Conservation (phyloP, 2,113 vertebrate genomes). For the Microcebus jonahi region DNA sequence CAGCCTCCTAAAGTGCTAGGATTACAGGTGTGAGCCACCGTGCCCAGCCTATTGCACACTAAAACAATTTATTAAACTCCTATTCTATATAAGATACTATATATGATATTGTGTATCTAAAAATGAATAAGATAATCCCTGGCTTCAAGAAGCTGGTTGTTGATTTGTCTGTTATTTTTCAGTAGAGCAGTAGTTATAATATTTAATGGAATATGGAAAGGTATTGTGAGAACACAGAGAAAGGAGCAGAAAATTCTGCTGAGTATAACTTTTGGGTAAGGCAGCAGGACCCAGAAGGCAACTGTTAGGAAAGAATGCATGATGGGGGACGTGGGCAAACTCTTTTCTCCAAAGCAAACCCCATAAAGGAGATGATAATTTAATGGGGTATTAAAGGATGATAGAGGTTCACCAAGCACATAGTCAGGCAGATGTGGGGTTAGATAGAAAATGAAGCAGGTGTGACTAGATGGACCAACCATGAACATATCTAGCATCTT, state of each 20-base stretch:
- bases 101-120: background rate
- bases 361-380: background rate
- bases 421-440: background rate
- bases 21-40: no score
- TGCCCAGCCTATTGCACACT: background rate
- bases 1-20: no score
- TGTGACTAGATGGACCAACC: background rate
- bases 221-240: constrained; percentile 4
- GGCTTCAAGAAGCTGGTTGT: constrained; percentile 12
- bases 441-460: background rate
- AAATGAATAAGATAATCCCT: background rate
- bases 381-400: background rate
- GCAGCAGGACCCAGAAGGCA: background rate
- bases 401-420: background rate
- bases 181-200: background rate
- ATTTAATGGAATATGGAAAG: constrained; percentile 56
- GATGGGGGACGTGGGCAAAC: background rate
- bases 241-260: background rate
- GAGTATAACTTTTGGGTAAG: background rate
- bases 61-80: background rate
- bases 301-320: background rate
- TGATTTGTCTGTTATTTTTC: constrained; percentile 38
- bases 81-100: background rate
- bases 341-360: constrained; percentile 27
- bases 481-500: background rate